These are phyloP conservation scores for Drosophila monieri DNA, from an alignment of 2,888 invertebrate genomes.

Conservation along the genomic window DNA sequence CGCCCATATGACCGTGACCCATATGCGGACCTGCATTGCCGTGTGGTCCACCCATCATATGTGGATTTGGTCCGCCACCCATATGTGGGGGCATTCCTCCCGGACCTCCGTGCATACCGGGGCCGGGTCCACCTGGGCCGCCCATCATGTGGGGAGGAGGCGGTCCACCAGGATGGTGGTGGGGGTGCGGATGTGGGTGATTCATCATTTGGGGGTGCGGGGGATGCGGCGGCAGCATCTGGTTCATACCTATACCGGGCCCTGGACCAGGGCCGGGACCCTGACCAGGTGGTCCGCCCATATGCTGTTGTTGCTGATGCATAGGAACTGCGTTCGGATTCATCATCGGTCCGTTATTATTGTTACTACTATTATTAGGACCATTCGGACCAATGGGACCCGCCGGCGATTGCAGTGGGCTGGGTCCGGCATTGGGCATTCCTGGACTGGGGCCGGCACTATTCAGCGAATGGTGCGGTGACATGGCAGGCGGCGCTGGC, in stretches of 20 bases:
- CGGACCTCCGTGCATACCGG: slow-evolving; percentile 74
- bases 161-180: slow-evolving; percentile 78
- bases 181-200: slow-evolving; percentile 80
- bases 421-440: slow-evolving; percentile 72
- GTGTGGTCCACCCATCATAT: slow-evolving; percentile 74
- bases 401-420: slow-evolving; percentile 78
- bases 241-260: slow-evolving; percentile 82
- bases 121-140: slow-evolving; percentile 51
- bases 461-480: slow-evolving; percentile 81
- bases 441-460: slow-evolving; percentile 79
- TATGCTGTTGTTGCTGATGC: slow-evolving; percentile 75
- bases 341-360: slow-evolving; percentile 82
- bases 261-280: slow-evolving; percentile 58
- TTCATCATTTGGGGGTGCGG: slow-evolving; percentile 81
- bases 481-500: slow-evolving; percentile 85
- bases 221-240: slow-evolving; percentile 81
- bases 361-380: slow-evolving; percentile 40
- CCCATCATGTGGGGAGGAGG: slow-evolving; percentile 81
- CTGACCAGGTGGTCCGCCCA: slow-evolving; percentile 68
- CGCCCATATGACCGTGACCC: slow-evolving; percentile 80
- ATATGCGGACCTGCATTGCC: slow-evolving; percentile 76
- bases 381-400: slow-evolving; percentile 49
- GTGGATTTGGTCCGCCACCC: slow-evolving; percentile 70
- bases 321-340: slow-evolving; percentile 84
- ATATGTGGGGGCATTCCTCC: slow-evolving; percentile 75